Percentiles rank a stretch among this genome's conserved stretches.
Evolutionary conservation across 1,140 invertebrate genomes (phyloP).

Genomic region (Trichogramma pretiosum): DNA sequence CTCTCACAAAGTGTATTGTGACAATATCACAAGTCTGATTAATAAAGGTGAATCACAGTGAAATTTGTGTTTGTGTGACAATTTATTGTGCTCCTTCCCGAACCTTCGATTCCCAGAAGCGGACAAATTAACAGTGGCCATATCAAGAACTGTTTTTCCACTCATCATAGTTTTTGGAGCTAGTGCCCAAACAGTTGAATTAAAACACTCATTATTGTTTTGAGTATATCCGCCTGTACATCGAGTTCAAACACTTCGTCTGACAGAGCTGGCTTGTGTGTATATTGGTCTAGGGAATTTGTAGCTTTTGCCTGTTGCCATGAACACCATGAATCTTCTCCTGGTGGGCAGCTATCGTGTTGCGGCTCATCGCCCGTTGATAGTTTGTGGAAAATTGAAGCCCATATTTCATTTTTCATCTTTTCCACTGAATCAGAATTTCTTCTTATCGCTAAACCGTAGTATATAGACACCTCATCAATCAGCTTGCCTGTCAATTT

Average conservation of each 20-base stretch:
- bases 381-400: slow-evolving; percentile 20
- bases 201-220: not conserved
- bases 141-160: too few relatives aligned
- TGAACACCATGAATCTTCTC: slow-evolving; percentile 10
- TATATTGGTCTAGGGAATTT: not conserved
- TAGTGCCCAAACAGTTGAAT: not conserved
- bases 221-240: slow-evolving; percentile 12
- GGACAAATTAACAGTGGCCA: too few relatives aligned
- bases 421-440: slow-evolving; percentile 19
- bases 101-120: too few relatives aligned
- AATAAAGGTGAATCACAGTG: too few relatives aligned
- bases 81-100: too few relatives aligned
- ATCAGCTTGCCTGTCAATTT: slow-evolving; percentile 18
- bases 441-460: slow-evolving; percentile 21
- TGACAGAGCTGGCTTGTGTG: not conserved
- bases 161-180: not conserved
- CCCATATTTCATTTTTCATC: slow-evolving; percentile 25
- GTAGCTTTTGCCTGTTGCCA: slow-evolving; percentile 13
- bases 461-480: slow-evolving; percentile 17
- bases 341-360: slow-evolving; percentile 12
- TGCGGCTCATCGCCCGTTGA: slow-evolving; percentile 10
- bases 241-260: slow-evolving; percentile 9
- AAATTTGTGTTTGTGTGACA: too few relatives aligned
- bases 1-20: too few relatives aligned
- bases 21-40: too few relatives aligned